Percentiles rank a stretch among this genome's conserved stretches.
Evolutionary conservation across 2,888 invertebrate genomes (phyloP).

Genomic region (Elmis aenea): DNA sequence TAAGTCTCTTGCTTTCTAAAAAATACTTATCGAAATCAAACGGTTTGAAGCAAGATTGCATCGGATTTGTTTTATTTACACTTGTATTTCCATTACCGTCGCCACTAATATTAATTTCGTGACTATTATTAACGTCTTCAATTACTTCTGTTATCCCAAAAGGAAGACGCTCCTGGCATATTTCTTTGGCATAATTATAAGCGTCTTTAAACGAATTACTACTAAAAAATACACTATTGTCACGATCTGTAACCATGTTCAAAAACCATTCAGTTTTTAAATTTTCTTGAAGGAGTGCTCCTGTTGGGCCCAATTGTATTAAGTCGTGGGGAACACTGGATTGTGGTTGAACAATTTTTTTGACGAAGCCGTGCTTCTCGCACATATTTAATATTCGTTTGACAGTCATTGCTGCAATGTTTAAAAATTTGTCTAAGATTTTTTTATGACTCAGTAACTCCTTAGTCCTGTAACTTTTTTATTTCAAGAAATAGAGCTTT

Average conservation of each 20-base stretch:
- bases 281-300: conserved; percentile 51
- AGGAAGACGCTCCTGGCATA: conserved; percentile 43
- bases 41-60: neutral
- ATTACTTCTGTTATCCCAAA: conserved; percentile 47
- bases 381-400: conserved; percentile 32
- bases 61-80: neutral
- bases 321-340: neutral
- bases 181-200: conserved; percentile 39
- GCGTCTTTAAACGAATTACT: conserved; percentile 32
- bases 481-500: too few species aligned
- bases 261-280: conserved; percentile 54
- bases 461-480: too few species aligned
- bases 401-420: conserved; percentile 17
- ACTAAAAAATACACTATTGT: conserved; percentile 48
- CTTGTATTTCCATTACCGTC: neutral
- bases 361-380: conserved; percentile 31
- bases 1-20: conserved; percentile 19
- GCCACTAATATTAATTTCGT: neutral
- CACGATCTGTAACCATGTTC: conserved; percentile 48
- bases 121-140: conserved; percentile 2
- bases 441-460: too few species aligned
- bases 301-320: conserved; percentile 46
- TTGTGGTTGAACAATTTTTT: conserved; percentile 5
- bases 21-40: conserved; percentile 13
- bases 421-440: too few species aligned